Percentiles rank a stretch among this genome's conserved stretches.
phyloP scores from a whole-genome alignment of 2,113 vertebrate genomes.

The Phaethon lepturus region DNA sequence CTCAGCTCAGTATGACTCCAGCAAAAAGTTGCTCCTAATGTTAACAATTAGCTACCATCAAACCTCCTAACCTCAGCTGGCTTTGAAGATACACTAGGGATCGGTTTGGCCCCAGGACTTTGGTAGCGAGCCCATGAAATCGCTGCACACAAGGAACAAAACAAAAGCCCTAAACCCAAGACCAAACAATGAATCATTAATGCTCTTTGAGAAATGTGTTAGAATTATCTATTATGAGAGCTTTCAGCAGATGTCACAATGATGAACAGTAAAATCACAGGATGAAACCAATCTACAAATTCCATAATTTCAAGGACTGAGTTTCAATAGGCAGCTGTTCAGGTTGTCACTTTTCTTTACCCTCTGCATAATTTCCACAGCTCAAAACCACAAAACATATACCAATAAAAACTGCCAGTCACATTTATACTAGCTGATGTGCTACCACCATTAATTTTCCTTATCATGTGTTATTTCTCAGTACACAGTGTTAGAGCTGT shows the following conservation, averaged over 20 bases:
- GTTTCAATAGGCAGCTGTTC: conserved; percentile 37
- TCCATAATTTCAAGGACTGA: conserved; percentile 3
- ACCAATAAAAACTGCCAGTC: conserved; percentile 33
- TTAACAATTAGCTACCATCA: neutral
- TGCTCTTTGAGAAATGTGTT: conserved; percentile 4
- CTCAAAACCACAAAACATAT: conserved; percentile 18
- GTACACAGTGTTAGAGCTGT: neutral
- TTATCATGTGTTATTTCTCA: conserved; percentile 33
- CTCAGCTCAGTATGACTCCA: neutral
- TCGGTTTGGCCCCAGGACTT: neutral
- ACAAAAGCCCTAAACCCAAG: neutral
- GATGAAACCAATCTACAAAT: conserved; percentile 37
- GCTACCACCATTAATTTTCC: conserved; percentile 43
- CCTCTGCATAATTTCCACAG: neutral
- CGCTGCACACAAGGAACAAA: neutral
- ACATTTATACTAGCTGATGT: conserved; percentile 33
- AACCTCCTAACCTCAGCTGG: neutral
- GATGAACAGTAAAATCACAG: conserved; percentile 3
- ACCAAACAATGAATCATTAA: conserved; percentile 21
- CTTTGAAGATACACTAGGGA: neutral
- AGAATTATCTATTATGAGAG: neutral
- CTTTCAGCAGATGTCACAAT: conserved; percentile 39
- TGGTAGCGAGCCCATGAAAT: neutral
- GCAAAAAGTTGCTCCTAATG: neutral
- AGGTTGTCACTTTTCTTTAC: conserved; percentile 5